Conservation (phyloP, 2,888 invertebrate species). For the Colletes collaris region DNA sequence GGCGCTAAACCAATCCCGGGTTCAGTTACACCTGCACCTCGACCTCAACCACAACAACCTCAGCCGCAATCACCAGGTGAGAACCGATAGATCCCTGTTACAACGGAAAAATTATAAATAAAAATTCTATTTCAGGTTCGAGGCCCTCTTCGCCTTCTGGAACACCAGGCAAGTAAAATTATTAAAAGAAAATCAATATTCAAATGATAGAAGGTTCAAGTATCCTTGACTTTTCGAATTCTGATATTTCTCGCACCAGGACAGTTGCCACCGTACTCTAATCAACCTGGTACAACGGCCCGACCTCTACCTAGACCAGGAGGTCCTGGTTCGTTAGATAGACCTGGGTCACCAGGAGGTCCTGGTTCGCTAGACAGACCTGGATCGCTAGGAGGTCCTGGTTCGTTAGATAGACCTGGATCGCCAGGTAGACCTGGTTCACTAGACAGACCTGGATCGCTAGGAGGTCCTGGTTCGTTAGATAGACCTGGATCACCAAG, state of each 20-base stretch:
- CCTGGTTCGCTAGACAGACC: neutral
- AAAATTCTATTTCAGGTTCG: slow-evolving; percentile 13
- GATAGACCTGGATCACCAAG: slow-evolving; percentile 47
- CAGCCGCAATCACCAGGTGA: slow-evolving; percentile 44
- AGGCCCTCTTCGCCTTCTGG: slow-evolving; percentile 23
- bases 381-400: neutral
- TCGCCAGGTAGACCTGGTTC: slow-evolving; percentile 20
- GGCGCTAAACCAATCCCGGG: neutral
- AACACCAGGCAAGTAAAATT: slow-evolving; percentile 18
- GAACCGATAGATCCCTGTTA: neutral
- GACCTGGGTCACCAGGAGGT: slow-evolving; percentile 51
- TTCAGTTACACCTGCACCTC: slow-evolving; percentile 2
- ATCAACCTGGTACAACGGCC: slow-evolving; percentile 40
- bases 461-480: slow-evolving; percentile 43
- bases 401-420: too few relatives aligned
- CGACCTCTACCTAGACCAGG: slow-evolving; percentile 36
- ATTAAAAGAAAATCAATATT: neutral
- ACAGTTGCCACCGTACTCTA: slow-evolving; percentile 22
- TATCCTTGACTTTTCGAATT: neutral
- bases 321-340: slow-evolving; percentile 38
- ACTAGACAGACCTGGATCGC: slow-evolving; percentile 33
- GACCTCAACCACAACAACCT: slow-evolving; percentile 24
- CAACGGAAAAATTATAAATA: neutral
- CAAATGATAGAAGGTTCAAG: too few relatives aligned
- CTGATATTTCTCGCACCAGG: slow-evolving; percentile 13